Evolutionary conservation across 2,797 vertebrate species (phyloP).

Genomic region (Tympanoctomys barrerae): DNA sequence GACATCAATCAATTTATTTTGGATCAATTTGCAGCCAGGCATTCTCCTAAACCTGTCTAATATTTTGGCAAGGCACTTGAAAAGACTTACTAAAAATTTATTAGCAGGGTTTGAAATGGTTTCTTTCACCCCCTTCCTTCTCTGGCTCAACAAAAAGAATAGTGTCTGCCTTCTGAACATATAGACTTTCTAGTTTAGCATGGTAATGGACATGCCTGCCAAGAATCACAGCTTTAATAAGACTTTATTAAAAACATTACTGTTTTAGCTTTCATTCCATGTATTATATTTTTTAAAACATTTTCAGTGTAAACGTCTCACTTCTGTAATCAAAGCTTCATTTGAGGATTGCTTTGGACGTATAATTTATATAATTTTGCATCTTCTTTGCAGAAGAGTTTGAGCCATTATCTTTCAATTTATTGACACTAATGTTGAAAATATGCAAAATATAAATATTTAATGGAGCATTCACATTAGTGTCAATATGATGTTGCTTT

Average conservation of each 20-base stretch:
- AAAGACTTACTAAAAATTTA: constrained; percentile 89
- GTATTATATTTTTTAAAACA: constrained; percentile 82
- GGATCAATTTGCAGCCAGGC: constrained; percentile 86
- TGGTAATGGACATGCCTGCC: constrained; percentile 85
- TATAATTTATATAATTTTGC: constrained; percentile 71
- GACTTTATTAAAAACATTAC: constrained; percentile 87
- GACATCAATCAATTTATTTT: constrained; percentile 88
- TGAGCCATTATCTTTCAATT: constrained; percentile 74
- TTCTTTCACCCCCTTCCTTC: constrained; percentile 53
- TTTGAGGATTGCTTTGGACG: constrained; percentile 69
- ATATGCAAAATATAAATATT: constrained; percentile 71
- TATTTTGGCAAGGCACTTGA: constrained; percentile 88
- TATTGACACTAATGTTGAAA: constrained; percentile 75
- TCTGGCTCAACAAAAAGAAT: constrained; percentile 87
- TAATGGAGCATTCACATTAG: constrained; percentile 71
- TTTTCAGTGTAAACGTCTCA: constrained; percentile 84
- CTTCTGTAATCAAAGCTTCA: constrained; percentile 69
- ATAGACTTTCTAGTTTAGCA: constrained; percentile 86
- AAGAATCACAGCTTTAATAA: constrained; percentile 89
- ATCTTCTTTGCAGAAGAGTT: constrained; percentile 71
- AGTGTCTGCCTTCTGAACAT: constrained; percentile 86
- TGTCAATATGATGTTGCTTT: constrained; percentile 65
- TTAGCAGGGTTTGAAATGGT: constrained; percentile 85
- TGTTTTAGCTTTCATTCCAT: constrained; percentile 87
- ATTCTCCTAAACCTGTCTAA: constrained; percentile 87